Evolutionary conservation across 2,888 invertebrate species (phyloP), one percentile per base, ranked within the genome.

Genomic region (Oasisia sp.): DNA sequence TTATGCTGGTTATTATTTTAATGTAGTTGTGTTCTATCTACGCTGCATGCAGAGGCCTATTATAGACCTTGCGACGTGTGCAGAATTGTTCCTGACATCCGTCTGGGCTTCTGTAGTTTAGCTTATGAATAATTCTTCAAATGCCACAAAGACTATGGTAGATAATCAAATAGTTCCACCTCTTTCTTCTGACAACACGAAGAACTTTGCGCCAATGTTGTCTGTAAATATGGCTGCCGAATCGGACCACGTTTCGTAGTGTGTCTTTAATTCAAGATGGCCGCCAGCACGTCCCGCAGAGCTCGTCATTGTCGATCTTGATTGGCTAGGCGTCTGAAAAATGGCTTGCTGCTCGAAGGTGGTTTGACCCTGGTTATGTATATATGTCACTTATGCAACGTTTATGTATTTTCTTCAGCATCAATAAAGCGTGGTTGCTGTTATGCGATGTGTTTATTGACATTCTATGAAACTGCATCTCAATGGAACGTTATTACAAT

Each of bases 351-450:
- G 74, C 27, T 74, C 74, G 74, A 74, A 74, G 74, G 74, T 27
- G 27, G n/a, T 74, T 74, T 74, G 74, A 74, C 27, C 27, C 74
- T 74, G 74, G 74, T 74, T 74, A 27, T 74, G 74, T 74, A 74
- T 74, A 74, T 74, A 50, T 50, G 27, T 74, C 74, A 74, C 74
- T 74, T 74, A n/a, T 74, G 74, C 74, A 74, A 74, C 74, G 74
- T 74, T 74, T 74, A 74, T 74, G 74, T 74, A 74, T 74, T 74
- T 74, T 74, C 74, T 74, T 74, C 74, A 74, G 74, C 74, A 74
- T 74, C 74, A 74, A 74, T 74, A 74, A 74, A 74, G 74, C 27
- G 74, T 74, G 74, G 74, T 27, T 74, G 74, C n/a, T 74, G 27
- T 74, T 74, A 19, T n/a, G 27, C 19, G 27, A n/a, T 74, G 74